A percentile compares a stretch with the other conserved stretches of the same genome.
Conservation (phyloP, 1,140 invertebrate species). For the Heliconius nattereri region DNA sequence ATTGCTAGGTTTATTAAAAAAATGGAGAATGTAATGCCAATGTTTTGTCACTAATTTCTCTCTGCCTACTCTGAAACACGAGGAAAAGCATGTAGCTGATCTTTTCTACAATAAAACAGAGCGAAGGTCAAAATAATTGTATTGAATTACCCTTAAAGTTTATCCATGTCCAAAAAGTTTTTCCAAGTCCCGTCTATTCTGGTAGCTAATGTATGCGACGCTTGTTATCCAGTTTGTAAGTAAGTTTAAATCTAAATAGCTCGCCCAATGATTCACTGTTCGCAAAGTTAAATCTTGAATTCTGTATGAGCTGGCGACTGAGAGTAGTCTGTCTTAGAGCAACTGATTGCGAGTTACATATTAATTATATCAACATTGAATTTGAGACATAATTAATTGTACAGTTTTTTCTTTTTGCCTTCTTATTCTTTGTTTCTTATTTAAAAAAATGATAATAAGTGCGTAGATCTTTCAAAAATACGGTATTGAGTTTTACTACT, state of each 20-base stretch:
- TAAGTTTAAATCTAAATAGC: slow-evolving; percentile 31
- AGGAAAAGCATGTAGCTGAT: too few relatives aligned
- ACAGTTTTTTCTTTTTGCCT: too few relatives aligned
- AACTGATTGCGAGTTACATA: neutral
- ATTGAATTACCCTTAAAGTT: neutral
- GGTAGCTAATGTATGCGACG: slow-evolving; percentile 15
- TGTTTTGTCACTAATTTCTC: too few relatives aligned
- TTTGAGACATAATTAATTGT: too few relatives aligned
- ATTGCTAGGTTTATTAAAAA: too few relatives aligned
- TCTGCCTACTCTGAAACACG: too few relatives aligned
- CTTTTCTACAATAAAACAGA: neutral
- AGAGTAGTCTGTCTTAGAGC: neutral
- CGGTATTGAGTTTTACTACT: too few relatives aligned
- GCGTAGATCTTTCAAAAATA: too few relatives aligned
- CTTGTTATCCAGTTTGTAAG: slow-evolving; percentile 14
- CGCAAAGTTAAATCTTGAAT: slow-evolving; percentile 23
- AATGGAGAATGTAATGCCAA: too few relatives aligned
- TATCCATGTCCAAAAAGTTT: slow-evolving; percentile 9
- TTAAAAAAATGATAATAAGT: neutral
- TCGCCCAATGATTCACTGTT: slow-evolving; percentile 27
- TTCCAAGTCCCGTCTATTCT: slow-evolving; percentile 10
- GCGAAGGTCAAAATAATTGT: slow-evolving; percentile 4
- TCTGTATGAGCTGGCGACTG: slow-evolving; percentile 20
- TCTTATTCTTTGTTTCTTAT: neutral
- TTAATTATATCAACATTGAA: neutral